These are phyloP conservation scores for Chymomyza caudatula DNA, from an alignment of 2,888 invertebrate species.

Conservation along the genomic window DNA sequence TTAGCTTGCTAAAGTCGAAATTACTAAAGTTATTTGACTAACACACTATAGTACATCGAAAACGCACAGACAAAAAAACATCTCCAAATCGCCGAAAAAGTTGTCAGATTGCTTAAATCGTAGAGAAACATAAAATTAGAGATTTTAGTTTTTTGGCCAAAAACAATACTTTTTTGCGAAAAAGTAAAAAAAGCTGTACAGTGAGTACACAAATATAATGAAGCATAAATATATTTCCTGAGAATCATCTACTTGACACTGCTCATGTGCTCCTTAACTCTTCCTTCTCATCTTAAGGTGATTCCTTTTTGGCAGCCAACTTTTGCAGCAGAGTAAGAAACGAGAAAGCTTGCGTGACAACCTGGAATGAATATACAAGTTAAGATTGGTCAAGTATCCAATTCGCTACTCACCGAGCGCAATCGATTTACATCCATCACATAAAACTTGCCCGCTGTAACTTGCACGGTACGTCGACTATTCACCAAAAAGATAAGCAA, in stretches of 20 bases:
- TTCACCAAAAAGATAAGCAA: slow-evolving; percentile 71
- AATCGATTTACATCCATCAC: slow-evolving; percentile 73
- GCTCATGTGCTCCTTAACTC: neutral
- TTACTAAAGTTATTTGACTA: too few relatives aligned
- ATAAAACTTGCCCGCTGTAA: slow-evolving; percentile 76
- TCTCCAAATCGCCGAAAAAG: too few relatives aligned
- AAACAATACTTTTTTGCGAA: too few relatives aligned
- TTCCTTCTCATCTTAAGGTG: neutral
- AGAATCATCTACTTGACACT: neutral
- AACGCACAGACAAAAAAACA: too few relatives aligned
- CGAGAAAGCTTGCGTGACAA: slow-evolving; percentile 74
- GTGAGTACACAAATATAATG: too few relatives aligned
- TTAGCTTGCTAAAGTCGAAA: too few relatives aligned
- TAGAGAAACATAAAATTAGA: too few relatives aligned
- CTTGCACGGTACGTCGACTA: slow-evolving; percentile 56
- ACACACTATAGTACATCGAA: too few relatives aligned
- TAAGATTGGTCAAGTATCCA: too few relatives aligned
- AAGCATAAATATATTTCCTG: neutral
- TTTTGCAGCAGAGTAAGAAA: slow-evolving; percentile 74
- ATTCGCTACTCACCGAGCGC: slow-evolving; percentile 50
- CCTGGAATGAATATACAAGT: slow-evolving; percentile 48
- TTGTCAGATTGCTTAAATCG: too few relatives aligned
- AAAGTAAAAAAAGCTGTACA: too few relatives aligned
- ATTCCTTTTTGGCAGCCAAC: slow-evolving; percentile 66
- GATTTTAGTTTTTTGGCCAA: too few relatives aligned